Evolutionary conservation across 2,113 vertebrate species (phyloP), one percentile per base, ranked within the genome.

Genomic region (Pseudorasbora parva): DNA sequence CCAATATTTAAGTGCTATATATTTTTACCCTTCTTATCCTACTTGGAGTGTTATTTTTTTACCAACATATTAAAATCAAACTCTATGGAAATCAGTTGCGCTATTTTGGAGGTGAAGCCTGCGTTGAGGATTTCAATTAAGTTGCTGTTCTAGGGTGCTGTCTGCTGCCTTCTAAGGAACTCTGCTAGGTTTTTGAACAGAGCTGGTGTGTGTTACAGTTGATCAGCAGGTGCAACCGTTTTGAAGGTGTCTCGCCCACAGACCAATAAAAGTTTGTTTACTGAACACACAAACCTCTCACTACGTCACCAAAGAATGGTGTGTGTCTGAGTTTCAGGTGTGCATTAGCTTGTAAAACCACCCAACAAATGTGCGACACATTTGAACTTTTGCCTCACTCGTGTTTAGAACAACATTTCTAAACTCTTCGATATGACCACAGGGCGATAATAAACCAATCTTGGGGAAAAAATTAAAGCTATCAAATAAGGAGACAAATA

Each of bases 201-300:
- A 37, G 17, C 17, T 68, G 21, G 30, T 66, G 30, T 33, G 62
- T 37, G 64, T 68, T 41, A 41, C 30, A 41, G 64, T 68, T 68
- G 64, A 21, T 9, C 17, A 41, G 33, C 64, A 68, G 64, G 64
- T 68, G 64, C 30, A 68, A 21, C 33, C 33, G 17, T 45, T 78
- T 23, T 60, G 57, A 60, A 60, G 77, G 57, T 72, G 66, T 82
- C 56, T 82, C 15, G 5, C 23, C 80, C 68, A 72, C 80, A 82
- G 30, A 59, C 51, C 64, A 82, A 57, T 82, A 5, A 25, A 71
- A 56, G 66, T 41, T 72, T 69, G 5, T 82, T 82, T 82, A 71
- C 80, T 43, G 69, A 60, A 74, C 69, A 82, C 81, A 82, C 1
- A 37, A 10, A 21, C 37, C 37, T 71, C 79, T 27, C 64, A 27